Base-by-base conservation (phyloP, 2,888 invertebrate species). In the Catocala sponsa region DNA sequence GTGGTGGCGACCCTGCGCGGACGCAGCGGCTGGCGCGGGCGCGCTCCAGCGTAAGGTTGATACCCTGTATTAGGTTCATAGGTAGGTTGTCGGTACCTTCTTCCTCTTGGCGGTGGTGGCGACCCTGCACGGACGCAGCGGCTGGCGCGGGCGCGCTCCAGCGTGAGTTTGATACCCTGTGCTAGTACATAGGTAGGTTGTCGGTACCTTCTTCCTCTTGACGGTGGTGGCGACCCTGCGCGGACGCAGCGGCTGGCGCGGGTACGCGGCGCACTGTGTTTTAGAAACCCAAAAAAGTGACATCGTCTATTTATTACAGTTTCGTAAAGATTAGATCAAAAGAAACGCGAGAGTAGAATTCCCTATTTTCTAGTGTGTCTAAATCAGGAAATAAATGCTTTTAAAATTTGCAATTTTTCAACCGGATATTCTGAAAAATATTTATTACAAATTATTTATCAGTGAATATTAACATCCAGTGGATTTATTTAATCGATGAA, bases 191-290 rank as follows among this genome's bases (percentile, higher is more conserved):
- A 25, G 25, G 25, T 25, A 25, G 25, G 25, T 25, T 2, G 25
- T 25, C 25, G 25, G 9, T 71, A 91, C 91, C 91, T 99, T 99
- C 96, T 99, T 99, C 91, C 99, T 97, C 95, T 99, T 99, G 82
- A 98, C 98, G 77, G 98, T 98, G 84, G 98, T 97, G 93, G 98
- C 98, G 84, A 99, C 99, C 95, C 98, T 98, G 67, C 98, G 96
- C 80, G 99, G 98, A 86, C 98, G 98, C 81, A 99, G 96, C 88
- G 99, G 96, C 84, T 98, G 98, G 83, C 98, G 4, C 1, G 42
- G 4, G 42, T 42, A 97, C 59, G 89, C 87, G 76, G 99, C 4
- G 5, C 35, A 25, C 25, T 25, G 25, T 25, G 25, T 25, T 2
- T 25, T 25, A 4, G 25, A 25, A 25, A 25, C 25, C 25, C 25